Percentiles rank a stretch among this genome's conserved stretches.
Evolutionary conservation across 2,888 invertebrate genomes (phyloP).

Genomic region (Nemotelus nigrinus): DNA sequence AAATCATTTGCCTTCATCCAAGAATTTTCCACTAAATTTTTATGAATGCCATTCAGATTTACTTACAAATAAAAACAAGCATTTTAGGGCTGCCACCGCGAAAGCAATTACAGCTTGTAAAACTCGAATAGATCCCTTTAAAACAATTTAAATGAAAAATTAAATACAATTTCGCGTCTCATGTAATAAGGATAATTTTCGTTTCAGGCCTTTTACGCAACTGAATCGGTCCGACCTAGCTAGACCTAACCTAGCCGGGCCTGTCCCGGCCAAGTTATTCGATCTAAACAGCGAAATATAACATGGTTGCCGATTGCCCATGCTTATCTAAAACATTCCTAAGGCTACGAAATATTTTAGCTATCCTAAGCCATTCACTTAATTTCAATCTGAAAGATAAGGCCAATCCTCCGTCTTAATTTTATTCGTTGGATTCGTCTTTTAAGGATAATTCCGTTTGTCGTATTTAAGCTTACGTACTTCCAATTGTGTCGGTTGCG

Average conservation of each 20-base stretch:
- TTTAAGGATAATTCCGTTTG: constrained; percentile 39
- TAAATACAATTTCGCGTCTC: constrained; percentile 35
- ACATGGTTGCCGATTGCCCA: constrained; percentile 39
- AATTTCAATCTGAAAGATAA: constrained; percentile 47
- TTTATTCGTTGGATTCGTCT: constrained; percentile 45
- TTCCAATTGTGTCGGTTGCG: not conserved
- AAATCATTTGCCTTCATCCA: not conserved
- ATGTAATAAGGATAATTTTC: constrained; percentile 39
- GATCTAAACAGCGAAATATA: not conserved
- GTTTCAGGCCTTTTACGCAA: not conserved
- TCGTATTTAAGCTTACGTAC: constrained; percentile 35
- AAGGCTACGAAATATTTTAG: constrained; percentile 47
- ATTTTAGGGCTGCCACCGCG: constrained; percentile 17
- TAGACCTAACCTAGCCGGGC: no score
- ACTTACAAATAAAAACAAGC: constrained; percentile 14
- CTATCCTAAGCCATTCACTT: constrained; percentile 50
- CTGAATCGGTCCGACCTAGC: no score
- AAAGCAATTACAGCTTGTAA: constrained; percentile 42
- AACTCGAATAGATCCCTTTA: constrained; percentile 32
- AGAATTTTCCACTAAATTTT: constrained; percentile 1
- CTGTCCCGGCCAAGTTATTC: no score
- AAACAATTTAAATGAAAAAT: constrained; percentile 42
- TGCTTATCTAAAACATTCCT: constrained; percentile 30
- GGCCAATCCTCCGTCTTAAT: constrained; percentile 47
- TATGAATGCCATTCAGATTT: constrained; percentile 22